These are phyloP conservation scores for Drosophila sucinea DNA, from an alignment of 1,140 invertebrate species.

Conservation along the genomic window DNA sequence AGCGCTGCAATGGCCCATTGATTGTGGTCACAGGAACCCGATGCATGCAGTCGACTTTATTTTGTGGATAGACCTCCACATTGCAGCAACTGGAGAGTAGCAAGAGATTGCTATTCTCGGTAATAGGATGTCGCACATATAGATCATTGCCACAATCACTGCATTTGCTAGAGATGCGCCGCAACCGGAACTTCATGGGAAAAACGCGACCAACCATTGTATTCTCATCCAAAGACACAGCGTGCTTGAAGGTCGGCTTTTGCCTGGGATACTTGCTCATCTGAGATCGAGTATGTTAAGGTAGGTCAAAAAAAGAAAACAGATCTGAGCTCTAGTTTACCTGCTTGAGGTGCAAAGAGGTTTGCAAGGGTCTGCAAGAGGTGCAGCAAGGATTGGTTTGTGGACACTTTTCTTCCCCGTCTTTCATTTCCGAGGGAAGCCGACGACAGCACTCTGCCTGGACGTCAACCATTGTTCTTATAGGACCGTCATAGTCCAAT, in stretches of 20 bases:
- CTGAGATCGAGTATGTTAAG: conserved; percentile 14
- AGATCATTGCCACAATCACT: conserved; percentile 37
- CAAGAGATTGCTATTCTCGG: conserved; percentile 47
- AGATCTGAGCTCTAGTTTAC: conserved; percentile 10
- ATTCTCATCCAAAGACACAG: conserved; percentile 40
- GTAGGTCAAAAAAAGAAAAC: not conserved
- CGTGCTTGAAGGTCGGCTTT: conserved; percentile 51
- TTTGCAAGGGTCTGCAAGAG: conserved; percentile 42
- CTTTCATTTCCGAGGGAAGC: not conserved
- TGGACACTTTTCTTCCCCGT: conserved; percentile 12
- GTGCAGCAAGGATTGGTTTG: conserved; percentile 48
- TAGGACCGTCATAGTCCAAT: conserved; percentile 20
- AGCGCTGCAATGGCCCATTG: conserved; percentile 35
- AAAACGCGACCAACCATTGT: conserved; percentile 54
- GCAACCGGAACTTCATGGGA: conserved; percentile 54
- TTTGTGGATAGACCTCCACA: conserved; percentile 50
- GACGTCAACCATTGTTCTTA: conserved; percentile 33
- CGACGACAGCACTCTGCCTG: conserved; percentile 30
- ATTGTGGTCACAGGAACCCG: conserved; percentile 50
- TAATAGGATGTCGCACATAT: conserved; percentile 42
- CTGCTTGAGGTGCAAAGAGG: conserved; percentile 49
- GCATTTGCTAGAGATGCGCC: conserved; percentile 41
- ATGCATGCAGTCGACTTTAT: conserved; percentile 55
- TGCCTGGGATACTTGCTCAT: conserved; percentile 46
- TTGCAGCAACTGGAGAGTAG: conserved; percentile 55